phyloP scores from a whole-genome alignment of 2,888 invertebrate species.

The Drosophila pseudotakahashii region DNA sequence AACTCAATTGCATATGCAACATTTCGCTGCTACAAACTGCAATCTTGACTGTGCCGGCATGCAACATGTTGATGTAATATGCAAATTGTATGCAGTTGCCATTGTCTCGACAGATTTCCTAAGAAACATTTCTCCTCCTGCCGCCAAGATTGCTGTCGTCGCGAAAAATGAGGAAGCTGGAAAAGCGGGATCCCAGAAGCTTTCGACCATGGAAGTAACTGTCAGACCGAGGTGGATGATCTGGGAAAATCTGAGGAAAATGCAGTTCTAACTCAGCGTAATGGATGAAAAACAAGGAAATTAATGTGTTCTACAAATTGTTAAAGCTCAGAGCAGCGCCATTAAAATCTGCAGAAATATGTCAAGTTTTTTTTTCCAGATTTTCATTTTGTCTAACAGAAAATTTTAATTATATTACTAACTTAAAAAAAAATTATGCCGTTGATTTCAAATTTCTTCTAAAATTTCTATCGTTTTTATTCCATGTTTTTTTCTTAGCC shows the following conservation, averaged over 20 bases:
- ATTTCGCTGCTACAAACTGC: conserved; percentile 56
- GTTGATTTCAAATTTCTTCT: background rate
- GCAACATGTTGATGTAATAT: conserved; percentile 80
- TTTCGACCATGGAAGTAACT: conserved; percentile 24
- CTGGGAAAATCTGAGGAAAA: conserved; percentile 13
- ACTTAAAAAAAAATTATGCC: background rate
- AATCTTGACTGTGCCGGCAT: conserved; percentile 53
- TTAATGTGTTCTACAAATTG: conserved; percentile 20
- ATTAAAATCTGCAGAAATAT: background rate
- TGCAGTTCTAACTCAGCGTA: conserved; percentile 7
- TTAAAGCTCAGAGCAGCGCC: background rate
- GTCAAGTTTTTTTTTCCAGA: background rate
- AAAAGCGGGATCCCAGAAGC: conserved; percentile 16
- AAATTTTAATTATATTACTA: background rate
- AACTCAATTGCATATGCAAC: conserved; percentile 73
- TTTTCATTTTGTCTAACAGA: no score
- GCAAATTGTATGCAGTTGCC: conserved; percentile 66
- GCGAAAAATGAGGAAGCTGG: conserved; percentile 46
- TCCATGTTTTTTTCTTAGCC: background rate
- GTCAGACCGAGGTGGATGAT: conserved; percentile 6
- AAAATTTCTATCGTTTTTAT: background rate
- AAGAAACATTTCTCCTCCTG: conserved; percentile 52
- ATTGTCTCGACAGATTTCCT: conserved; percentile 60
- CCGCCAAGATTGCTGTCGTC: conserved; percentile 22
- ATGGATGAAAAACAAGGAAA: conserved; percentile 2